Conservation (phyloP, 92 coral and sea anemone genomes). For the Palythoa caribaeorum region DNA sequence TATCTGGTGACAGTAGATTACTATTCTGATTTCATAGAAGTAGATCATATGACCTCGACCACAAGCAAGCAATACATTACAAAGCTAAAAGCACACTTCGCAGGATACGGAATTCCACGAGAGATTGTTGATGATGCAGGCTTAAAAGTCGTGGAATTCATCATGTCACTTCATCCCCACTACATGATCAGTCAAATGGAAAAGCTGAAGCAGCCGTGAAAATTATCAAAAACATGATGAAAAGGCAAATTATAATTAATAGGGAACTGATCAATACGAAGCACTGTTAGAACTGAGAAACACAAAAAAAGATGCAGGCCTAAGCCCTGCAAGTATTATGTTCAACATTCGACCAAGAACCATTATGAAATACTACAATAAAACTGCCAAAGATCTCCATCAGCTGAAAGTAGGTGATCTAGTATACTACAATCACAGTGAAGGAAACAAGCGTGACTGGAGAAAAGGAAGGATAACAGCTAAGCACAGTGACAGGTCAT, state of each 20-base stretch:
- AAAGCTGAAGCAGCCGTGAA: too few relatives aligned
- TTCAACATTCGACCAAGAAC: neutral
- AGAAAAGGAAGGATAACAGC: neutral
- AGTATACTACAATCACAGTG: constrained; percentile 8
- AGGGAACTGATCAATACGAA: neutral
- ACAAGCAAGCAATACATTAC: too few relatives aligned
- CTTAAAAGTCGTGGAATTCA: neutral
- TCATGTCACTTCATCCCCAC: neutral
- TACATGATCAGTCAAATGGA: neutral
- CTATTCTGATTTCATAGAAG: too few relatives aligned
- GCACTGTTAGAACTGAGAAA: neutral
- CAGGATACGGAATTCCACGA: too few relatives aligned
- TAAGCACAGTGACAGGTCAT: neutral
- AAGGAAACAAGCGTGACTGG: constrained; percentile 7
- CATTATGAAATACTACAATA: neutral
- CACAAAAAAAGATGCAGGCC: too few relatives aligned
- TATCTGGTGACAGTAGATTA: too few relatives aligned
- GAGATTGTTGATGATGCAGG: too few relatives aligned
- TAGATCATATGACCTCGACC: too few relatives aligned
- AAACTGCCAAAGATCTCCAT: neutral
- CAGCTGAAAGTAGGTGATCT: neutral
- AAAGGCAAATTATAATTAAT: neutral
- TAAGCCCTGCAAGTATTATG: neutral
- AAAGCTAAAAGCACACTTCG: too few relatives aligned
- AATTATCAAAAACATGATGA: neutral